Evolutionary conservation across 2,797 vertebrate genomes (phyloP), one percentile per base, ranked within the genome.

Genomic region (Hapalemur alaotrensis): DNA sequence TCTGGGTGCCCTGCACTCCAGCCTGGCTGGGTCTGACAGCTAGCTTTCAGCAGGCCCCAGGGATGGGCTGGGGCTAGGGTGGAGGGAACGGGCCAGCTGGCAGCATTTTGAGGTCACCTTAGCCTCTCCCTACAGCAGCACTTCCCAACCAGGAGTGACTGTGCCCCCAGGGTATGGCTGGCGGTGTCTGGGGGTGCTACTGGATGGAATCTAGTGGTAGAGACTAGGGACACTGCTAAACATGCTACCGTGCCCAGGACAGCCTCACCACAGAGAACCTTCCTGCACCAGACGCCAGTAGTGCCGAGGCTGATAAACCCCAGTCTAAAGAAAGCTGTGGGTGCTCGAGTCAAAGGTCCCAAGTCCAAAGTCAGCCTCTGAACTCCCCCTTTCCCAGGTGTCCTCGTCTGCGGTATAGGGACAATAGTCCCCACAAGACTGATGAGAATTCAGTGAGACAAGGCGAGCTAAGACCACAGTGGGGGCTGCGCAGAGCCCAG

Each of bases 361-460:
- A 67, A 30, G 67, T 59, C 63, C 91, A 84, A 46, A 78, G 22
- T 28, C 54, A 81, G 57, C 41, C 80, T 63, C 48, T 12, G 14
- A 59, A 18, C 2, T 12, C 25, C 3, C 43, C 13, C 54, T 48
- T n/a, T 38, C 54, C 73, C 4, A 2, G 2, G 4, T 35, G 7
- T 35, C 59, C 70, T 81, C 18, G 7, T 25, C 48, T 38, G 2
- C 7, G 6, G 14, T 20, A 4, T 17, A 12, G 5, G 54, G 57
- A 52, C 17, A 22, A 2, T 2, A 0, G 11, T 22, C 18, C 17
- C 59, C 23, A 0, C 1, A 1, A 75, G n/a, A 1, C 23, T 1
- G 10, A 48, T 1, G 10, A 14, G 43, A 20, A n/a, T 3, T 32
- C 14, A 6, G 22, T 1, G 25, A 28, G 46, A 10, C 0, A 5